Base-by-base conservation (phyloP, 2,888 invertebrate genomes). In the Rutpela maculata region DNA sequence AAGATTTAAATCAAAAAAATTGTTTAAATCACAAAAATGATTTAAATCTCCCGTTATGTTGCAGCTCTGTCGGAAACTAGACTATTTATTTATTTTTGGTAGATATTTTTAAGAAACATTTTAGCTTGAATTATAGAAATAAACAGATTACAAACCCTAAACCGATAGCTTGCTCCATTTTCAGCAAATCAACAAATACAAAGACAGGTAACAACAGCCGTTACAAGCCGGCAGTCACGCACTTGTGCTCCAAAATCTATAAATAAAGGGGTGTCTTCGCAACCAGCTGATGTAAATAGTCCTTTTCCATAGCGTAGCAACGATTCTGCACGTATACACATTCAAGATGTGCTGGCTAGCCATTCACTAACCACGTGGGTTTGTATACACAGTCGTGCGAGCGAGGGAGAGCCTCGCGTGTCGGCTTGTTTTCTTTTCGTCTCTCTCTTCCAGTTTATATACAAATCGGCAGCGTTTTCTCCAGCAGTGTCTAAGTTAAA, bases 341-440 rank as follows among this genome's bases (percentile, higher is more conserved):
- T 18, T 22, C 50, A 26, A 43, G 22, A 62, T 19, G 62, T 2
- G 18, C 50, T 15, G 50, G 19, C 22, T 11, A 17, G 50, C 62
- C 71, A 71, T 62, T 71, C 71, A n/a, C 50, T 17, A n/a, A 50
- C 60, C 71, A 71, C 71, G 71, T 71, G 71, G 62, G 43, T 66
- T 22, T 31, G 31, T 10, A 19, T 18, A 50, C 43, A n/a, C 71
- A 26, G 11, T n/a, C 60, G 62, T 17, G 71, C 11, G 74, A 35
- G 74, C 57, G 18, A 74, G 74, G 38, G 74, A 67, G 35, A 68
- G n/a, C 31, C 56, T 12, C 17, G 50, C 68, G 59, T 31, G 66
- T 22, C 71, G 69, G 70, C 80, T 87, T 88, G 87, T 88, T 88
- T 88, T 88, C 87, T 83, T 84, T 79, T 79, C 84, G 75, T 88